Percentiles rank a stretch among this genome's conserved stretches.
Evolutionary conservation across 92 coral and sea anemone species (phyloP).

Genomic region (Muricea muricata): DNA sequence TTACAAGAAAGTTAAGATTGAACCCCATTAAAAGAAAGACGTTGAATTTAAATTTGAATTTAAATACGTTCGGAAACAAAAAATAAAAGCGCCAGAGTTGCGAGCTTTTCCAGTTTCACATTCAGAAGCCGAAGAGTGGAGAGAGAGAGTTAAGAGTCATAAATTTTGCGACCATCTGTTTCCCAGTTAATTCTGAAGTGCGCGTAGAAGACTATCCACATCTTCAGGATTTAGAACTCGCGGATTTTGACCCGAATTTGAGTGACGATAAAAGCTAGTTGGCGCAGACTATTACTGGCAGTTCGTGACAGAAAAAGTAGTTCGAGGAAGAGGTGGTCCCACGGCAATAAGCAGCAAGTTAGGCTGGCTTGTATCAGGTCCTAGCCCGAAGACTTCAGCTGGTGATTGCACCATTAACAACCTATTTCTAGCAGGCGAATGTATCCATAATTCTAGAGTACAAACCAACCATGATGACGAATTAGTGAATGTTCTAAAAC

Average conservation of each 20-base stretch:
- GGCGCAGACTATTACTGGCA: neutral
- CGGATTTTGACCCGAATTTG: too few species aligned
- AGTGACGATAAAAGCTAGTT: too few species aligned
- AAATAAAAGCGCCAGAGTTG: too few species aligned
- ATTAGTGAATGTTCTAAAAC: too few species aligned
- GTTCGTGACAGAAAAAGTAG: neutral
- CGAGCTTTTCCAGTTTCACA: too few species aligned
- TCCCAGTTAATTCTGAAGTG: neutral
- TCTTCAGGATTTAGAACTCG: neutral
- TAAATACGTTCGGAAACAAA: too few species aligned
- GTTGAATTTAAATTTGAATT: neutral
- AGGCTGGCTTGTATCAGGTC: neutral
- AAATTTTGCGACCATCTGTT: too few species aligned
- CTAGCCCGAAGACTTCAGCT: neutral
- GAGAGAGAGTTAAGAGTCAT: too few species aligned
- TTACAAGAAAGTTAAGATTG: neutral
- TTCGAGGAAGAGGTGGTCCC: neutral
- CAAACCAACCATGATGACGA: too few species aligned
- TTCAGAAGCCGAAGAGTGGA: too few species aligned
- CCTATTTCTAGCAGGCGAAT: too few species aligned
- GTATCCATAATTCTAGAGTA: too few species aligned
- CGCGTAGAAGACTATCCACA: neutral
- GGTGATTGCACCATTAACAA: neutral
- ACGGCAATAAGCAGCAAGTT: neutral
- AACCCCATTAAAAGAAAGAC: neutral